Evolutionary conservation across 2,888 invertebrate species (phyloP), one percentile per base, ranked within the genome.

Genomic region (Tortrix viridana): DNA sequence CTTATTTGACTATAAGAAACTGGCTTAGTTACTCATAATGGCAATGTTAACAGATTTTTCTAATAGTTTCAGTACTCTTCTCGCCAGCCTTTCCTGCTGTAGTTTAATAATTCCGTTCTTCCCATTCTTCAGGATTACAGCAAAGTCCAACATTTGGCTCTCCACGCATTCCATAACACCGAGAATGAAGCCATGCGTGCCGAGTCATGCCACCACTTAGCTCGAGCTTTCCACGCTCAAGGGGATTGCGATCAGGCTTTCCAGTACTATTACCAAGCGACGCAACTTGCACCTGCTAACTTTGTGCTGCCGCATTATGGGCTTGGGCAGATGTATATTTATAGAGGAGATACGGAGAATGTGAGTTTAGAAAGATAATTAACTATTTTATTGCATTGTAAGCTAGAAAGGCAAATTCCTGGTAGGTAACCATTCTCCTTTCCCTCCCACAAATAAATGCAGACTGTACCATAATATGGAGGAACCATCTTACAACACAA

Each of bases 121-220:
- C 16, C 19, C 56, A 62, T 55, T 46, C 62, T 44, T 12, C 79
- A 96, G 94, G 98, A 99, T 86, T 98, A 98, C 80, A 95, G 95
- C 74, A 98, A 99, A 92, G 98, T 99, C 0, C 98, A 98, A 79
- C 98, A 99, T 86, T 91, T 99, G 65, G 99, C 99, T 0, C 90
- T 98, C 12, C 99, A 99, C 80, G 99, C 99, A 0, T 99, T 99
- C 85, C 98, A 99, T 84, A 98, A 98, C 80, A 99, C 99, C 0
- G 99, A 99, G 86, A 99, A 99, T 84, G 99, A 99, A 88, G 97
- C 98, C 0, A 99, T 99, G 98, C 93, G 99, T 41, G 99, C 99
- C 0, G 99, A 99, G 87, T 98, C 98, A 81, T 99, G 99, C 82
- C 99, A 99, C 82, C 99, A 99, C 79, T 89, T 99, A 64, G 99